Percentiles rank a stretch among this genome's conserved stretches.
These are phyloP conservation scores for Itoplectis maculator DNA, from an alignment of 2,888 invertebrate genomes.

Conservation along the genomic window DNA sequence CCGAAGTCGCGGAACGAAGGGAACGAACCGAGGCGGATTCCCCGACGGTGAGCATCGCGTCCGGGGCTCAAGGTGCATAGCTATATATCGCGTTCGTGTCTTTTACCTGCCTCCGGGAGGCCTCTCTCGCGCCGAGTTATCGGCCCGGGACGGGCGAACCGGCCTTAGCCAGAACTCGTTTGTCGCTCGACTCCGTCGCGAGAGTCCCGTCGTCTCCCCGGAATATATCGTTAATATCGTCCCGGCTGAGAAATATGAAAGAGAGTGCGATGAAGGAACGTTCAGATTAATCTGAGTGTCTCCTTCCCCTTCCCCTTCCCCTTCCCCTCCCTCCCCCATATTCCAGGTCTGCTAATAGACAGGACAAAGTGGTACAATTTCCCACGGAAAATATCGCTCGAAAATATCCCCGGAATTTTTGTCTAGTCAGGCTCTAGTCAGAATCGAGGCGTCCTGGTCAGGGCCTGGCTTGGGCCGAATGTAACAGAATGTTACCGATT, in stretches of 20 bases:
- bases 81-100: conserved; percentile 28
- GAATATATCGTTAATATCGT: conserved; percentile 66
- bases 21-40: conserved; percentile 63
- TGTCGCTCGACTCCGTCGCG: conserved; percentile 48
- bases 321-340: no score
- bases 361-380: background rate
- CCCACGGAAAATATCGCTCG: no score
- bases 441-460: no score
- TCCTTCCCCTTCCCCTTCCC: no score
- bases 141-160: conserved; percentile 66
- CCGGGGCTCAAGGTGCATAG: conserved; percentile 18
- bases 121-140: conserved; percentile 65
- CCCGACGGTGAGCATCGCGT: conserved; percentile 47
- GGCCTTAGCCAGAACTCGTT: conserved; percentile 71
- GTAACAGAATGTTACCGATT: no score
- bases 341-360: background rate
- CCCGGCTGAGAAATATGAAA: conserved; percentile 39
- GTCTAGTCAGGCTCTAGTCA: no score
- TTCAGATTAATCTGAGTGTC: background rate
- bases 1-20: conserved; percentile 58
- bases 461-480: no score
- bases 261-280: background rate
- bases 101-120: conserved; percentile 47
- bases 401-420: no score
- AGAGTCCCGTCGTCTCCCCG: conserved; percentile 2